Evolutionary conservation across 2,888 invertebrate genomes (phyloP), one percentile per base, ranked within the genome.

Genomic region (Dryococelus australis): DNA sequence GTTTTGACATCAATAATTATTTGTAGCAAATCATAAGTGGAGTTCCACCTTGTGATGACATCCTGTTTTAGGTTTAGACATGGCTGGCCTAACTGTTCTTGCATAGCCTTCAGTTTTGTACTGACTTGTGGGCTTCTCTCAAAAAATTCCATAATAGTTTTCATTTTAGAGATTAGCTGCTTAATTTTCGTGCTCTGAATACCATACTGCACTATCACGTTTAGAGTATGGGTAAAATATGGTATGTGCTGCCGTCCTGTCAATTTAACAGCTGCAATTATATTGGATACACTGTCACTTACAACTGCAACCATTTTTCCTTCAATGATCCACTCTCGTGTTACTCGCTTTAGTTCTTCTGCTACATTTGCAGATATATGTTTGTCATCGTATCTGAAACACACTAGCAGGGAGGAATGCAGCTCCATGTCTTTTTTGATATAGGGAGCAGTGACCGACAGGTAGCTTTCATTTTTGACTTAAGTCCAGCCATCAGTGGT

Each of bases 181-280:
- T 84, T 43, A 47, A 87, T 78, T 24, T 26, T 10, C 24, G 43
- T 3, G 47, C 43, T 20, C 10, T 20, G 53, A 78, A 79, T 5
- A 13, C 79, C 78, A 35, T 35, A 35, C 35, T 35, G 35, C 35
- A 35, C 35, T 35, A 35, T 35, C 35, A 91, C 88, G 89, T 91
- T 91, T 79, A 91, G 85, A 80, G 88, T 90, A 87, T 91, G 91
- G 43, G 91, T 91, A 86, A 90, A 91, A 88, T 91, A 91, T 65
- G 89, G 89, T 47, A 90, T 85, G 89, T 90, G 90, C 27, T 86
- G 88, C 90, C 90, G 90, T 27, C 43, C 28, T 24, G 86, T 43
- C 20, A 81, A 43, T 43, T 28, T 9, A 27, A 43, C 26, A n/a
- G 47, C 86, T 65, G 86, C 86, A 20, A 86, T 51, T 80, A 86